Percentiles rank a stretch among this genome's conserved stretches.
Evolutionary conservation across 2,113 vertebrate genomes (phyloP).

Genomic region (Pristiophorus japonicus): DNA sequence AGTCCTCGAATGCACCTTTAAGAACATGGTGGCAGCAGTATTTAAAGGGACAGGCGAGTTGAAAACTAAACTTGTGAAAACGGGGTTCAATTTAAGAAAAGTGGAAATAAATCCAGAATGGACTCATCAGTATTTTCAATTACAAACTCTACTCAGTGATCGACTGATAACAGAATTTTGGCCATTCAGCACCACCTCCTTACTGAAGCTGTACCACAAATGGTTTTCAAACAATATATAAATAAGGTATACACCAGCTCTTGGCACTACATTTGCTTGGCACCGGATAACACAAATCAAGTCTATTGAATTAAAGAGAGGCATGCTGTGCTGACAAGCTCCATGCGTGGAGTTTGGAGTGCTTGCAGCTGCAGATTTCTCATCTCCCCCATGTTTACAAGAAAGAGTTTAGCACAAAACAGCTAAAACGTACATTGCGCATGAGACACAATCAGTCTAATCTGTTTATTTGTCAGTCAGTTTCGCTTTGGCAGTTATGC

Average conservation of each 20-base stretch:
- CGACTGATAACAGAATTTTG: background rate
- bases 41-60: background rate
- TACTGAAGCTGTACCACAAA: background rate
- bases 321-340: background rate
- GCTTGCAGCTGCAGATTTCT: slow-evolving; percentile 7
- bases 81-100: background rate
- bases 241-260: background rate
- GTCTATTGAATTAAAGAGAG: background rate
- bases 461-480: background rate
- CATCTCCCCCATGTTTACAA: background rate
- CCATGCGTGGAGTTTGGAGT: background rate
- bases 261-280: background rate
- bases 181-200: background rate
- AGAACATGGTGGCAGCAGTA: no score
- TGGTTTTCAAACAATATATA: background rate
- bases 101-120: background rate
- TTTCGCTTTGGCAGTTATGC: background rate
- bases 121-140: background rate
- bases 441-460: background rate
- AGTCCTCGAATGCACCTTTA: no score
- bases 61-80: background rate
- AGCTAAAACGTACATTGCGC: background rate
- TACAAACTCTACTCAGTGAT: background rate
- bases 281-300: background rate
- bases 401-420: background rate